phyloP scores from a whole-genome alignment of 30 jellyfish, hydroid and myxozoan genomes.

The Morbakka virulenta region DNA sequence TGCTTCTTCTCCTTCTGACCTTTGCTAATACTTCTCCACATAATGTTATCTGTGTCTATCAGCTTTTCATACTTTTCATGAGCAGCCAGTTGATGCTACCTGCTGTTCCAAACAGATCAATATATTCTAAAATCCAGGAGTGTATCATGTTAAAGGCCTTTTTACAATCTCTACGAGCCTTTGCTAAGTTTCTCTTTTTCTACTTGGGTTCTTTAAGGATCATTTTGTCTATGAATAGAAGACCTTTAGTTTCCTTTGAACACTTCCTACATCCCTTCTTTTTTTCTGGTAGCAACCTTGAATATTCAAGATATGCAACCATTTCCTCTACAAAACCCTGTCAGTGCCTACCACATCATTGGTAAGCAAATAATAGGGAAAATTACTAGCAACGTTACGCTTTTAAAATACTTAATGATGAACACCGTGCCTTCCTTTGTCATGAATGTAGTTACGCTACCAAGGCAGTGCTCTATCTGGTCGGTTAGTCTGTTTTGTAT shows the following conservation, averaged over 20 bases:
- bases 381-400: no score
- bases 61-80: slow-evolving; percentile 7
- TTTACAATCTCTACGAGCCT: no score
- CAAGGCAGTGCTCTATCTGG: no score
- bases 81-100: slow-evolving; percentile 10
- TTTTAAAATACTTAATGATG: no score
- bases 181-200: no score
- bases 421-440: no score
- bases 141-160: not conserved
- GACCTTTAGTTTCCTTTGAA: not conserved
- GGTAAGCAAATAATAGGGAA: no score
- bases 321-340: not conserved
- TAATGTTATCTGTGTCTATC: slow-evolving; percentile 5
- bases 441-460: no score
- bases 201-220: not conserved
- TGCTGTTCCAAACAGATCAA: slow-evolving; percentile 5
- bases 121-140: not conserved
- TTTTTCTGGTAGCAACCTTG: not conserved
- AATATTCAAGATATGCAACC: slow-evolving; percentile 4
- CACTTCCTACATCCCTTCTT: no score
- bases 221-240: slow-evolving; percentile 7
- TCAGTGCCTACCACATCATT: no score
- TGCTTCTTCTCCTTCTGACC: no score
- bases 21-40: slow-evolving; percentile 17
- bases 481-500: no score